Percentiles rank a stretch among this genome's conserved stretches.
Conservation (phyloP, 1,140 invertebrate genomes). For the Papilio helenus region DNA sequence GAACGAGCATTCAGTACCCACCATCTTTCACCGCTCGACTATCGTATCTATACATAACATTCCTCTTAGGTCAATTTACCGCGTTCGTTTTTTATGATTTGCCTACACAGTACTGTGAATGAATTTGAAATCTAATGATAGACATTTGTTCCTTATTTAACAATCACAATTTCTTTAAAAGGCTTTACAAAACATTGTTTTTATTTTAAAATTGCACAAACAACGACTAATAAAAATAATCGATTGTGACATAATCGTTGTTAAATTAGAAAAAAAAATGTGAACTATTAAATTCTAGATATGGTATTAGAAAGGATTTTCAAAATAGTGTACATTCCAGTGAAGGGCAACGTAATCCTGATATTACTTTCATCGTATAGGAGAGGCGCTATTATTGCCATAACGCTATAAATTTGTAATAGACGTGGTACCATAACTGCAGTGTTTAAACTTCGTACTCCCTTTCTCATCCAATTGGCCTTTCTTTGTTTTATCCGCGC, state of each 20-base stretch:
- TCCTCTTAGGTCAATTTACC: slow-evolving; percentile 52
- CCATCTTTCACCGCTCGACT: slow-evolving; percentile 80
- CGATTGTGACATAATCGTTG: not conserved
- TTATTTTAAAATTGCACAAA: not conserved
- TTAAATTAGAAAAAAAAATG: not conserved
- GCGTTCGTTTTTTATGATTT: slow-evolving; percentile 57
- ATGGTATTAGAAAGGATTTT: not conserved
- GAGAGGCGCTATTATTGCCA: slow-evolving; percentile 72
- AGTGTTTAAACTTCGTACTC: slow-evolving; percentile 76
- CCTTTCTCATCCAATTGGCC: slow-evolving; percentile 79
- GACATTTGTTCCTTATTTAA: not conserved
- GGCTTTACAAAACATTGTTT: not conserved
- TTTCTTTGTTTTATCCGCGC: slow-evolving; percentile 74
- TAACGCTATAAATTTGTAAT: slow-evolving; percentile 80
- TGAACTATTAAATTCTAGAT: not conserved
- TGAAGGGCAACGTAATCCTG: slow-evolving; percentile 70
- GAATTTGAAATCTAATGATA: not conserved
- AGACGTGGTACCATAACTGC: slow-evolving; percentile 70
- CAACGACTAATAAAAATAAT: not conserved
- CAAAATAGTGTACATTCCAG: slow-evolving; percentile 43
- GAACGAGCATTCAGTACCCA: slow-evolving; percentile 74
- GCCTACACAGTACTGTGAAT: slow-evolving; percentile 15
- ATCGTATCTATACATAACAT: slow-evolving; percentile 67
- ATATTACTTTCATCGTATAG: slow-evolving; percentile 72
- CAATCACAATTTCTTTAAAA: not conserved